phyloP scores from a whole-genome alignment of 2,113 vertebrate genomes.

The Heterocephalus glaber region DNA sequence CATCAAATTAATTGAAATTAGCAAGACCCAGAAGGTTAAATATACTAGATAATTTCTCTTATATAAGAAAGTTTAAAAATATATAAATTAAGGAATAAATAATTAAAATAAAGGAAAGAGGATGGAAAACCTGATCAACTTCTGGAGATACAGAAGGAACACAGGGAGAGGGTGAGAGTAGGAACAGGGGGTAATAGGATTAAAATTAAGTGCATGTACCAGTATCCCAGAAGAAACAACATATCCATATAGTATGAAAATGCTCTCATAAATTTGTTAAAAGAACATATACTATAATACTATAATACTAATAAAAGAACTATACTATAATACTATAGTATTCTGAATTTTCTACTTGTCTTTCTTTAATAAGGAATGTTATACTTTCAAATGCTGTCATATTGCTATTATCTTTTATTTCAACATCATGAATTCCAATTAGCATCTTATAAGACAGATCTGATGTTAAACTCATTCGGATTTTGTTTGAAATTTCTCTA shows the following conservation, averaged over 20 bases:
- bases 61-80: background rate
- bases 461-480: background rate
- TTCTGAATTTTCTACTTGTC: background rate
- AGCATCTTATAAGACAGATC: background rate
- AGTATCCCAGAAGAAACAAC: too few species aligned
- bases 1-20: background rate
- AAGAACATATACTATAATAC: background rate
- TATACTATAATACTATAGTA: background rate
- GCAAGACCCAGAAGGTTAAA: background rate
- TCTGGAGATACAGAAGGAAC: background rate
- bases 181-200: too few species aligned
- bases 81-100: background rate
- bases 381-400: background rate
- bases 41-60: too few species aligned
- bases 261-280: too few species aligned
- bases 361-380: background rate
- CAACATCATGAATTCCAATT: background rate
- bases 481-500: background rate
- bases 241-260: too few species aligned
- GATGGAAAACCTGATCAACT: background rate
- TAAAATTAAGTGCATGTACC: too few species aligned
- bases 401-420: background rate
- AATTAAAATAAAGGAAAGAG: background rate
- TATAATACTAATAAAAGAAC: background rate
- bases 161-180: background rate